A percentile compares a stretch with the other conserved stretches of the same genome.
phyloP scores from a whole-genome alignment of 2,113 vertebrate species.

The Donacobius atricapilla region DNA sequence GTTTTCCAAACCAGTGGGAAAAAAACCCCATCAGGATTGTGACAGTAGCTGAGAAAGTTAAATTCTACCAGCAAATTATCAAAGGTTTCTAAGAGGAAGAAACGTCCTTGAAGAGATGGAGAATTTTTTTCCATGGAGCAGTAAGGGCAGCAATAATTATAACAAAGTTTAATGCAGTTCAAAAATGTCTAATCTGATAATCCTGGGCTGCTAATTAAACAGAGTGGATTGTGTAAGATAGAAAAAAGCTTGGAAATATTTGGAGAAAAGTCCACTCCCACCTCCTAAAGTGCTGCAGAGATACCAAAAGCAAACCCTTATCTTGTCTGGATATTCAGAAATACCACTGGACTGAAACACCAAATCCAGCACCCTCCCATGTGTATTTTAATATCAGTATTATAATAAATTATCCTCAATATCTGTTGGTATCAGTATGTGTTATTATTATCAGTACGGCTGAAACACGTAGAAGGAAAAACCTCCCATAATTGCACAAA shows the following conservation, averaged over 20 bases:
- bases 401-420: not conserved
- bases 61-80: not conserved
- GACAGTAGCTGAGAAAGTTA: not conserved
- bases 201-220: not conserved
- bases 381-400: not conserved
- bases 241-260: not conserved
- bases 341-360: not conserved
- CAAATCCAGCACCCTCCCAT: not conserved
- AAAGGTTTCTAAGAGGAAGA: not conserved
- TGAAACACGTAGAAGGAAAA: not conserved
- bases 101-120: not conserved
- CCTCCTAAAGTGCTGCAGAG: not conserved
- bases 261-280: not conserved
- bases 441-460: too few relatives aligned
- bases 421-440: not conserved
- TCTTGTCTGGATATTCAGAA: not conserved
- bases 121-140: not conserved
- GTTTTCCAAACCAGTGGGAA: not conserved
- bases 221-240: fast-evolving
- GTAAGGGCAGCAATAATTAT: not conserved
- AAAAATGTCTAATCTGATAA: not conserved
- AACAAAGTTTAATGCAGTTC: not conserved
- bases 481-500: not conserved
- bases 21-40: not conserved
- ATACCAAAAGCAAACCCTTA: not conserved